Evolutionary conservation across 30 jellyfish, hydroid and myxozoan species (phyloP).

Genomic region (Turritopsis dohrnii): DNA sequence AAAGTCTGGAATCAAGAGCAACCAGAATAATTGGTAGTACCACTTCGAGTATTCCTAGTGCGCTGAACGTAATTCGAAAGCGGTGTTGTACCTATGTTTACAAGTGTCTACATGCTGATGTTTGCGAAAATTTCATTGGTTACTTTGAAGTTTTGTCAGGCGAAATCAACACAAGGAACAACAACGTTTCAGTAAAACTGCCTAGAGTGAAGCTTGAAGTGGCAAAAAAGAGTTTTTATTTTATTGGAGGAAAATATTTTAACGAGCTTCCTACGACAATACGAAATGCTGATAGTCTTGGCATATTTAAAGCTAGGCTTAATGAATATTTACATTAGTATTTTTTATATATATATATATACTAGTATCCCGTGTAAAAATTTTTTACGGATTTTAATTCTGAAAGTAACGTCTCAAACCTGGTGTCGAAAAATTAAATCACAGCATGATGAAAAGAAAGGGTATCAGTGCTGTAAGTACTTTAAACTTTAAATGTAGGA

Average conservation of each 20-base stretch:
- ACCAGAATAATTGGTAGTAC: neutral
- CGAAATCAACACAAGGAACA: too few relatives aligned
- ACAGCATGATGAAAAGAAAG: too few relatives aligned
- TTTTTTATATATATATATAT: too few relatives aligned
- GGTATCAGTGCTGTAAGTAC: too few relatives aligned
- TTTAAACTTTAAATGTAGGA: too few relatives aligned
- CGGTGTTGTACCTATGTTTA: neutral
- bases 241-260: neutral
- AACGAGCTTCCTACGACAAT: neutral
- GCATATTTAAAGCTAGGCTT: neutral
- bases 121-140: neutral
- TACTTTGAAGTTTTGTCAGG: neutral
- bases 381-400: too few relatives aligned
- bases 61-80: neutral
- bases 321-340: too few relatives aligned
- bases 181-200: too few relatives aligned
- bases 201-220: neutral
- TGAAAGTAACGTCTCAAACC: too few relatives aligned
- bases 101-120: constrained; percentile 5
- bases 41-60: neutral
- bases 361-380: too few relatives aligned
- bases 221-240: constrained; percentile 6
- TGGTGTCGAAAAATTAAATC: too few relatives aligned
- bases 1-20: constrained; percentile 10
- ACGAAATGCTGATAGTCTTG: neutral